Evolutionary conservation across 1,140 invertebrate species (phyloP).

Genomic region (Lineus longissimus): DNA sequence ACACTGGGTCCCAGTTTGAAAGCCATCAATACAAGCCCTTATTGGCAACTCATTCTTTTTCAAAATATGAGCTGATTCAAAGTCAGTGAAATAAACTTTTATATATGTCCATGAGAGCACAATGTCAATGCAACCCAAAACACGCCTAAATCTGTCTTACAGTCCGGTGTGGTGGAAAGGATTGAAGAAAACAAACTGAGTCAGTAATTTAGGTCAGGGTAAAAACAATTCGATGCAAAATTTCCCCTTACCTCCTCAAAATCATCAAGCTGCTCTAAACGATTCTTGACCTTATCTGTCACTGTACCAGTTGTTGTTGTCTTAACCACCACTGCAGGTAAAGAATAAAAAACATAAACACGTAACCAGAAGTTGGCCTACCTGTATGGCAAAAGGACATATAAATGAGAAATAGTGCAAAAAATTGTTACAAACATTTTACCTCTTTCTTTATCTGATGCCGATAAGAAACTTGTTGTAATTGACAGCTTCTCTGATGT

Average conservation of each 20-base stretch:
- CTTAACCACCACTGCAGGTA: conserved; percentile 48
- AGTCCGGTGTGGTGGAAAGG: background rate
- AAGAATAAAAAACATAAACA: too few species aligned
- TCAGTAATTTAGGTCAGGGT: background rate
- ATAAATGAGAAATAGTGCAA: background rate
- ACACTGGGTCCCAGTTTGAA: background rate
- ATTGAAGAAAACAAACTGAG: background rate
- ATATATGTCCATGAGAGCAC: too few species aligned
- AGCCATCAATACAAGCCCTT: background rate
- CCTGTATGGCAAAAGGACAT: too few species aligned
- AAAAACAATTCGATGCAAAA: conserved; percentile 19
- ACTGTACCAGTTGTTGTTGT: conserved; percentile 63
- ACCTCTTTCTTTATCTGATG: conserved; percentile 70
- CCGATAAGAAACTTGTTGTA: conserved; percentile 78
- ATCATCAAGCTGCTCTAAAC: conserved; percentile 89
- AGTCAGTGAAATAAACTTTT: too few species aligned
- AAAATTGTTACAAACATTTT: background rate
- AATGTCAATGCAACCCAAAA: too few species aligned
- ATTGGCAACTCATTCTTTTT: conserved; percentile 9
- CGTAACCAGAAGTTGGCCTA: too few species aligned
- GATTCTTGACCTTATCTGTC: conserved; percentile 85
- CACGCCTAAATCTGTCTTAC: conserved; percentile 8
- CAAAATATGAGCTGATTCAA: too few species aligned
- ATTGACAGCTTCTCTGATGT: conserved; percentile 88
- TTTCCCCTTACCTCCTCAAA: too few species aligned